Evolutionary conservation across 1,140 invertebrate species (phyloP), one percentile per base, ranked within the genome.

Genomic region (Triops cancriformis): DNA sequence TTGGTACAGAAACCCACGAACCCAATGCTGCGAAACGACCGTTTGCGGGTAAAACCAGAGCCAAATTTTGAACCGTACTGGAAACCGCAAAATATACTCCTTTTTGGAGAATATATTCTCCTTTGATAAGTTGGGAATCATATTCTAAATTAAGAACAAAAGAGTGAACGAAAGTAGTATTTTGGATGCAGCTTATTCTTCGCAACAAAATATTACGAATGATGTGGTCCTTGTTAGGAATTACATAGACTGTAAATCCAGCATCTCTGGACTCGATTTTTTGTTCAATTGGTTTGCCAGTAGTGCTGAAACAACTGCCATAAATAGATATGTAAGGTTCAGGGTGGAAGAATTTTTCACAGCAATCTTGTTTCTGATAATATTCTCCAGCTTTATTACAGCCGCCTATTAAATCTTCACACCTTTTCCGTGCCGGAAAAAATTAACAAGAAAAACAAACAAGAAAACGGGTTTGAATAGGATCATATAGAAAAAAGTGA

Each of bases 341-440:
- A 0, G 2, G 6, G 14, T 5, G n/a, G 23, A 64, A 64, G 51
- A 78, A 73, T 28, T 78, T 18, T 10, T 73, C n/a, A 31, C 77
- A 78, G 27, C 77, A 78, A 11, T 78, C 27, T 26, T 23, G 3
- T 26, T 72, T 74, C n/a, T 27, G 42, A 37, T 78, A 78, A 26
- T 11, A 26, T 7, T 18, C 26, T 0, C 42, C 42, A n/a, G 42
- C 42, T 7, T 45, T 23, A 0, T 23, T 74, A 18, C 77, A 78
- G 23, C 72, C 72, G 26, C 37, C 3, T 5, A 78, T 41, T 18
- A 78, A 18, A 28, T n/a, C 72, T 73, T 45, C 26, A 42, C 77
- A 78, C 43, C 77, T 78, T 12, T 27, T 12, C 26, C 26, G 6
- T n/a, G 31, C 43, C 28, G 27, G 23, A 27, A 73, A n/a, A 14